Base-by-base conservation (phyloP, 2,113 vertebrate species). In the Pterocles orientalis region DNA sequence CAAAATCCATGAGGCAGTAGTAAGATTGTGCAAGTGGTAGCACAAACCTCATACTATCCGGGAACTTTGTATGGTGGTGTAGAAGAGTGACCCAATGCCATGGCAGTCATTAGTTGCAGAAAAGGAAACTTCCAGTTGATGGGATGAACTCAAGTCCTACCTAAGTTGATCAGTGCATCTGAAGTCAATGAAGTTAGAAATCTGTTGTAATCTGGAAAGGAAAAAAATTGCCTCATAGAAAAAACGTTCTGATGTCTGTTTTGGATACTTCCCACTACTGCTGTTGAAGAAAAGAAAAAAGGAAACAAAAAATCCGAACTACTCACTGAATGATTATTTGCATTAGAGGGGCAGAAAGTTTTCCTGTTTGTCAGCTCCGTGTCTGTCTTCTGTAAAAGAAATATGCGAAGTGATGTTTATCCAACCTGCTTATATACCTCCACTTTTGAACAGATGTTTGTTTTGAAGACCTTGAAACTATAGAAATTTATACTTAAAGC, bases 1-100 rank as follows among this genome's bases (percentile, higher is more conserved):
- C 29, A 53, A 77, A 77, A 71, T 80, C 18, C 80, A 0, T 28
- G 39, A 90, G 19, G 66, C 5, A 9, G 3, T 45, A 84, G 33
- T 45, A 61, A 81, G 45, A 72, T 17, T 36, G 8, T 70, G 15
- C 21, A 45, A 33, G 5, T 48, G 48, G 3, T 23, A 33, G 17
- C 17, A 9, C 1, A 1, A 64, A 6, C 64, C 33, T 79, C 9
- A 15, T 25, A 23, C 10, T 72, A 3, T 14, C 0, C 0, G 15
- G 14, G 6, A 31, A 34, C 28, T 47, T 76, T 84, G 18, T 72
- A 6, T 43, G n/a, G 17, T n/a, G 47, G 2, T 41, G 45, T 54
- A 51, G 54, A 57, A 65, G 29, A 69, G 36, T 2, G 14, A 48
- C 17, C 9, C 29, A 43, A 3, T 43, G 34, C 45, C 12, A 25